Percentiles rank a stretch among this genome's conserved stretches.
Conservation (phyloP, 2,888 invertebrate genomes). For the Lasius platythorax region DNA sequence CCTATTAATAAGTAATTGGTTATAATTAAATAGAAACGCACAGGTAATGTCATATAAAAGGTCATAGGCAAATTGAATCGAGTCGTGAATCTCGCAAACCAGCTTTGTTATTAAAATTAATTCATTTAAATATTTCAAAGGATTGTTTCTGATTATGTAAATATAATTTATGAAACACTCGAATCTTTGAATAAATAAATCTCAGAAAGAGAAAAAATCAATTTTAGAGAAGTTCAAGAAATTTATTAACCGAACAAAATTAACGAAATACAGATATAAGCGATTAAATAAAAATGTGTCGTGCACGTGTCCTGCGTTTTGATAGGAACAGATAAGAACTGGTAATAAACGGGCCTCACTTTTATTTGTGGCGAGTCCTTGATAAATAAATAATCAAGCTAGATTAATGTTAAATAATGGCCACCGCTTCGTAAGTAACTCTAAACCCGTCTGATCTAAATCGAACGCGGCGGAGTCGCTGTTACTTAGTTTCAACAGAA, state of each 20-base stretch:
- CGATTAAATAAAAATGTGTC: background rate
- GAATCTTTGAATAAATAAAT: background rate
- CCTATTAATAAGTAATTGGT: background rate
- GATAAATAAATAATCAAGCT: conserved; percentile 25
- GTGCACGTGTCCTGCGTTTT: background rate
- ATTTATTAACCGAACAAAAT: background rate
- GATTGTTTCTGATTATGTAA: background rate
- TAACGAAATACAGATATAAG: background rate
- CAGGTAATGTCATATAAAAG: background rate
- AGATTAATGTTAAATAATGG: conserved; percentile 38
- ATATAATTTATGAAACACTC: background rate
- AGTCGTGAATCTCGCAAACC: background rate
- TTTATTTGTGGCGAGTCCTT: background rate
- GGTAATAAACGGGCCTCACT: background rate
- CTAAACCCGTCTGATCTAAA: conserved; percentile 11
- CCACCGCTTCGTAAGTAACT: background rate
- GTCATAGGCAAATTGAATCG: background rate
- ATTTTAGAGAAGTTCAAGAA: background rate
- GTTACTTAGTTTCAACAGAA: conserved; percentile 15
- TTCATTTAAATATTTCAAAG: background rate
- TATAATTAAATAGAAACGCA: background rate
- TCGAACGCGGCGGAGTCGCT: background rate
- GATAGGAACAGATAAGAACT: background rate
- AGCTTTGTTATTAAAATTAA: background rate
- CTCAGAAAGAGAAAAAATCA: background rate